A percentile compares a stretch with the other conserved stretches of the same genome.
Conservation (phyloP, 2,888 invertebrate species). For the Tachystola acroxantha region DNA sequence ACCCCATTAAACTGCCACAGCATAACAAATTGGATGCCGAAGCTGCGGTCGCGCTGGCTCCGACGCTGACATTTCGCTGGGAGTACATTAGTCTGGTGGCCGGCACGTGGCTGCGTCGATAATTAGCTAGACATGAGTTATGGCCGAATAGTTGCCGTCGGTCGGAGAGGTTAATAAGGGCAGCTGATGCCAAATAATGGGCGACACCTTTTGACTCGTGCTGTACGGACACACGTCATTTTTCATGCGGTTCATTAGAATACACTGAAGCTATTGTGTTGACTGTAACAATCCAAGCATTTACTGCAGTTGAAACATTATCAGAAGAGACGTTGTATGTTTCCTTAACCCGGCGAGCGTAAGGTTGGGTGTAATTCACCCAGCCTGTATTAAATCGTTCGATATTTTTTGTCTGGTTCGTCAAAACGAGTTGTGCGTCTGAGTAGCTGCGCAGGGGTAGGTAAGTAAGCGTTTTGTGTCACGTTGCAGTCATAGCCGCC, state of each 20-base stretch:
- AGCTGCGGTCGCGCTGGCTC: slow-evolving; percentile 15
- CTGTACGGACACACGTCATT: slow-evolving; percentile 12
- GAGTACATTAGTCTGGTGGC: slow-evolving; percentile 16
- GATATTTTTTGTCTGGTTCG: no score
- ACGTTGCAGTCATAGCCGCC: no score
- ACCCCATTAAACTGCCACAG: slow-evolving; percentile 40
- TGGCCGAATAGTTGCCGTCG: slow-evolving; percentile 44
- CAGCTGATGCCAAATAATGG: slow-evolving; percentile 33
- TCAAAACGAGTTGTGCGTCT: no score
- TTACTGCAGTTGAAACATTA: neutral
- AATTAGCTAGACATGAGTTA: slow-evolving; percentile 63
- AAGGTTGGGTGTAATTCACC: no score
- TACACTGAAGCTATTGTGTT: no score
- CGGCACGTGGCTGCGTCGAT: slow-evolving; percentile 37
- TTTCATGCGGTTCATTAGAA: slow-evolving; percentile 10
- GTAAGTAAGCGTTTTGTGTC: no score
- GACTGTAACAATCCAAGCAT: no score
- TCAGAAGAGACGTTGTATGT: no score
- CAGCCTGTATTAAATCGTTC: no score
- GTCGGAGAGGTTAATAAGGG: slow-evolving; percentile 63
- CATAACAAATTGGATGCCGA: slow-evolving; percentile 42
- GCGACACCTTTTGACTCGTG: slow-evolving; percentile 9
- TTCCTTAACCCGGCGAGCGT: no score
- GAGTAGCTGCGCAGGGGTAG: no score
- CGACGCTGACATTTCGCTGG: slow-evolving; percentile 19